A percentile compares a stretch with the other conserved stretches of the same genome.
These are phyloP conservation scores for Esox lucius DNA, from an alignment of 2,797 vertebrate species.

Conservation along the genomic window DNA sequence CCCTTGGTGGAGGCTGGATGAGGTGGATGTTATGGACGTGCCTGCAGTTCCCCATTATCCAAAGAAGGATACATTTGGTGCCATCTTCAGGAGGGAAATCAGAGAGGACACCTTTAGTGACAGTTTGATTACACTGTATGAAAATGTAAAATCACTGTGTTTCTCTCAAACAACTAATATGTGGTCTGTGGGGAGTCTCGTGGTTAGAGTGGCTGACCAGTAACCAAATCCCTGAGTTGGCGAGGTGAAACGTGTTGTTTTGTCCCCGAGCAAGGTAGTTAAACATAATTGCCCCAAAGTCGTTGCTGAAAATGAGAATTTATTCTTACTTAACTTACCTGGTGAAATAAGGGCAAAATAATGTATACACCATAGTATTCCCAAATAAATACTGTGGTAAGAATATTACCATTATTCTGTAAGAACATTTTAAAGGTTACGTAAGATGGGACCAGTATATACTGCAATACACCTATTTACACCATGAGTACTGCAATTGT, in stretches of 20 bases:
- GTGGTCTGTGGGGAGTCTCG: too few relatives aligned
- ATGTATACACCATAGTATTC: neutral
- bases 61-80: neutral
- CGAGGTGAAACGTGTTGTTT: too few relatives aligned
- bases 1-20: conserved; percentile 13
- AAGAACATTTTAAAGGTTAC: neutral
- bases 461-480: neutral
- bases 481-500: neutral
- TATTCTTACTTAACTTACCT: too few relatives aligned
- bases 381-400: neutral
- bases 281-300: too few relatives aligned
- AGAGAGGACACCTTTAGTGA: neutral
- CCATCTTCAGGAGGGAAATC: neutral
- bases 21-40: neutral
- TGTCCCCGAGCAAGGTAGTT: too few relatives aligned
- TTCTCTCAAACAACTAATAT: neutral
- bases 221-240: too few relatives aligned
- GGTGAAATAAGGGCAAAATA: too few relatives aligned
- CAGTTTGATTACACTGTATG: neutral
- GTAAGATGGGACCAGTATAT: neutral
- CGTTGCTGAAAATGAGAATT: too few relatives aligned
- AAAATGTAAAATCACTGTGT: neutral
- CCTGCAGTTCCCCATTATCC: neutral
- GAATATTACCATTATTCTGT: neutral
- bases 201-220: too few relatives aligned